Percentiles rank a stretch among this genome's conserved stretches.
These are phyloP conservation scores for Micronycteris hirsuta DNA, from an alignment of 2,113 vertebrate genomes.

Conservation along the genomic window DNA sequence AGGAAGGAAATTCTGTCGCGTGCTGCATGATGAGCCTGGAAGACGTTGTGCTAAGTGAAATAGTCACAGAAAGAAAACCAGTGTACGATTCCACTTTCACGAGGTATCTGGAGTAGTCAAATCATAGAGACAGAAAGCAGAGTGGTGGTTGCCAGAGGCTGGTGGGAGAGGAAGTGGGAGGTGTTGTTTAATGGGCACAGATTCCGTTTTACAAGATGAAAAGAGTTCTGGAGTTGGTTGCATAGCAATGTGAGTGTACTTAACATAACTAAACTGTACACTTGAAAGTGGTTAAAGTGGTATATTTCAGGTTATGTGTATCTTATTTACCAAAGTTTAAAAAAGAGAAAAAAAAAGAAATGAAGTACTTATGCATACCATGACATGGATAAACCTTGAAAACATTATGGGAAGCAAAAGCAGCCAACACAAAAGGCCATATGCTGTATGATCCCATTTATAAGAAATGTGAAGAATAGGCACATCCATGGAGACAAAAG, in stretches of 20 bases:
- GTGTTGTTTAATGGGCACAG: too few species aligned
- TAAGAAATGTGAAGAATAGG: not conserved
- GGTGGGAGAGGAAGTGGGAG: too few species aligned
- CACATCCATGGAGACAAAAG: not conserved
- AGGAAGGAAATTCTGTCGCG: too few species aligned
- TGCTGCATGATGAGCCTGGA: too few species aligned
- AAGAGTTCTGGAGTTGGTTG: not conserved
- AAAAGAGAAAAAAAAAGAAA: not conserved
- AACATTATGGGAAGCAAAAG: not conserved
- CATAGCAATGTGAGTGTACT: not conserved
- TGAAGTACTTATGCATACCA: not conserved
- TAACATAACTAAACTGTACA: not conserved
- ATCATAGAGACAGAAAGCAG: too few species aligned
- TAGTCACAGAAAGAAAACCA: too few species aligned
- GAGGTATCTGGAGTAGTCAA: too few species aligned
- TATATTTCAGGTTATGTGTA: not conserved
- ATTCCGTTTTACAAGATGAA: not conserved
- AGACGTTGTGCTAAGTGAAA: too few species aligned
- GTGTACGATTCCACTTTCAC: too few species aligned
- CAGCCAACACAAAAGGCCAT: not conserved
- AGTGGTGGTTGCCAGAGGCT: not conserved
- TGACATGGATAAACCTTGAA: not conserved
- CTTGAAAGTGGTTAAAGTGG: not conserved
- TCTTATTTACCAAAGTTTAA: not conserved
- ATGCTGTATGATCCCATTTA: not conserved